Percentiles rank a stretch among this genome's conserved stretches.
Evolutionary conservation across 2,113 vertebrate species (phyloP).

Genomic region (Cathartes aura): DNA sequence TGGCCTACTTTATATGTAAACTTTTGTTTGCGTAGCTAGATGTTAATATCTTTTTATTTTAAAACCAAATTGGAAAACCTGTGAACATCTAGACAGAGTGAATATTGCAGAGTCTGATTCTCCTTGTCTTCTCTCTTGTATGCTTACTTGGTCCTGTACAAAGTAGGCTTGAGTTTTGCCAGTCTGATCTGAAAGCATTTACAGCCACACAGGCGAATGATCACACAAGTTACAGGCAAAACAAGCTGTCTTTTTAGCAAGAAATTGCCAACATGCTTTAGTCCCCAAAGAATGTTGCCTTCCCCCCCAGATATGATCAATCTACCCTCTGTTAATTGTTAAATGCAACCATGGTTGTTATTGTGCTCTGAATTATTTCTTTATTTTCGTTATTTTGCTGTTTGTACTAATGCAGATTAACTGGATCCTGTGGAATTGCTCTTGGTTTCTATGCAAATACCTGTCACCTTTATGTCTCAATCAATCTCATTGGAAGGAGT

Average conservation of each 20-base stretch:
- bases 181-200: not conserved
- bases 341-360: not conserved
- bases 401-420: not conserved
- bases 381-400: not conserved
- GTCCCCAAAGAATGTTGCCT: not conserved
- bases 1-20: slow-evolving; percentile 21
- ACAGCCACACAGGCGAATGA: not conserved
- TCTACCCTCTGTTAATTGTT: not conserved
- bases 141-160: not conserved
- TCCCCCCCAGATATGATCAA: not conserved
- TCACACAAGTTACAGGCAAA: not conserved
- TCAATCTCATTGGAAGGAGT: not conserved
- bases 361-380: not conserved
- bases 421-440: not conserved
- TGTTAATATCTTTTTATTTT: slow-evolving; percentile 11
- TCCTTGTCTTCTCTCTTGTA: not conserved
- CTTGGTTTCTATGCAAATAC: not conserved
- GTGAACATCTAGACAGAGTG: not conserved
- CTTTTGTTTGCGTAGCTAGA: not conserved
- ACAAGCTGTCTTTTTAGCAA: not conserved
- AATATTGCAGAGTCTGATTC: not conserved
- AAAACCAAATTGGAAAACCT: not conserved
- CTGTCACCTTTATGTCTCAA: not conserved
- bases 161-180: not conserved
- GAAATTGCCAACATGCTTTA: not conserved